Evolutionary conservation across 2,113 vertebrate genomes (phyloP).

Genomic region (Pituophis catenifer): DNA sequence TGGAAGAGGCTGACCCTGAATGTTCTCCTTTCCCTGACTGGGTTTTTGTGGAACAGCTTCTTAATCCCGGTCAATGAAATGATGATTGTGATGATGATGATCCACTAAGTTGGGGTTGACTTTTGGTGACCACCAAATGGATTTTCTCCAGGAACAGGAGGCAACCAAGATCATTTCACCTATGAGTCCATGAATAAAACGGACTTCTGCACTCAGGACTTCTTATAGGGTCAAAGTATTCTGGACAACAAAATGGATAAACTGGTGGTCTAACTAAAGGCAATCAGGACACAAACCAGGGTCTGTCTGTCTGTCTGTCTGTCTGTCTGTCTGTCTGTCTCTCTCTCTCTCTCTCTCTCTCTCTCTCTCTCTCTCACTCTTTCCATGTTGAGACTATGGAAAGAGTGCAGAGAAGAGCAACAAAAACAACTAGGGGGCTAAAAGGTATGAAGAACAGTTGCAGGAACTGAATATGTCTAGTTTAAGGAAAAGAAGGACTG

Average conservation of each 20-base stretch:
- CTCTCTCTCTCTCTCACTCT: too few relatives aligned
- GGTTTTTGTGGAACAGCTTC: background rate
- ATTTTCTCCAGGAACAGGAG: background rate
- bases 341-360: too few relatives aligned
- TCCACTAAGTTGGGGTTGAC: background rate
- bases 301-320: too few relatives aligned
- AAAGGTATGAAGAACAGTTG: too few relatives aligned
- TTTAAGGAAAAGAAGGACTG: too few relatives aligned
- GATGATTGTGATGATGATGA: background rate
- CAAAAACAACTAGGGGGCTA: too few relatives aligned
- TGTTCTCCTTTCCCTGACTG: background rate
- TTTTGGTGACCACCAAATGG: background rate
- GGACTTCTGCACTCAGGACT: background rate
- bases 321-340: too few relatives aligned
- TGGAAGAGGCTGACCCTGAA: background rate
- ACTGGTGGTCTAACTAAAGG: background rate
- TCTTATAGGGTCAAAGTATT: background rate
- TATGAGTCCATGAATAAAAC: background rate
- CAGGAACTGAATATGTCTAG: too few relatives aligned
- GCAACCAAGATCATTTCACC: background rate
- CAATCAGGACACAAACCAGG: background rate
- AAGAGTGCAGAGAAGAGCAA: too few relatives aligned
- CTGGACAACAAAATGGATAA: background rate
- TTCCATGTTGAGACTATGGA: too few relatives aligned
- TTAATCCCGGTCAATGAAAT: background rate